These are phyloP conservation scores for Nineta flava DNA, from an alignment of 2,888 invertebrate genomes.

Conservation along the genomic window DNA sequence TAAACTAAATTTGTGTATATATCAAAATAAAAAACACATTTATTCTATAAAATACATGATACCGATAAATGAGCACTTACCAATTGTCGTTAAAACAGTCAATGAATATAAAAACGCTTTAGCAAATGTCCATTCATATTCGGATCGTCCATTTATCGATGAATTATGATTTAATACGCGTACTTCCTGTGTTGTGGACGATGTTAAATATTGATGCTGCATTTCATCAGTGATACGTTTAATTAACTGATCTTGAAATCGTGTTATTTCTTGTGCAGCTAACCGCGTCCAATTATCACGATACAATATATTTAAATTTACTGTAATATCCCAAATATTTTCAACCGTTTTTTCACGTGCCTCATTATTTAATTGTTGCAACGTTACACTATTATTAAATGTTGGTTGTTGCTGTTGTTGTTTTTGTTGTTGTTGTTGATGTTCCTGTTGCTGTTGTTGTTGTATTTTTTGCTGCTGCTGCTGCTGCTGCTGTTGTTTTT, in stretches of 20 bases:
- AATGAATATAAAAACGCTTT: conserved; percentile 88
- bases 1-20: too few relatives aligned
- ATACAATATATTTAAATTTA: conserved; percentile 73
- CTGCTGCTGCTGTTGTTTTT: conserved; percentile 26
- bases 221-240: conserved; percentile 66
- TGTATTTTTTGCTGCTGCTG: conserved; percentile 16
- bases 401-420: conserved; percentile 21
- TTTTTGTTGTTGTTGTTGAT: conserved; percentile 16
- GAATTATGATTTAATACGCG: conserved; percentile 25
- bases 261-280: conserved; percentile 59
- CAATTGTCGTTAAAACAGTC: conserved; percentile 84
- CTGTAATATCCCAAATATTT: conserved; percentile 84
- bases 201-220: conserved; percentile 21
- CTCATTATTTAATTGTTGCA: conserved; percentile 33
- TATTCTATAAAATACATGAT: too few relatives aligned
- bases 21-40: too few relatives aligned
- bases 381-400: conserved; percentile 27
- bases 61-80: conserved; percentile 34
- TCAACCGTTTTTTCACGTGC: conserved; percentile 58
- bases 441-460: conserved; percentile 24
- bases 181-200: conserved; percentile 25
- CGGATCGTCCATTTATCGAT: conserved; percentile 23
- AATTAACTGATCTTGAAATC: conserved; percentile 71
- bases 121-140: conserved; percentile 76
- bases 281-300: conserved; percentile 79